phyloP scores from a whole-genome alignment of 2,113 vertebrate genomes.

The Toxotes chatareus region DNA sequence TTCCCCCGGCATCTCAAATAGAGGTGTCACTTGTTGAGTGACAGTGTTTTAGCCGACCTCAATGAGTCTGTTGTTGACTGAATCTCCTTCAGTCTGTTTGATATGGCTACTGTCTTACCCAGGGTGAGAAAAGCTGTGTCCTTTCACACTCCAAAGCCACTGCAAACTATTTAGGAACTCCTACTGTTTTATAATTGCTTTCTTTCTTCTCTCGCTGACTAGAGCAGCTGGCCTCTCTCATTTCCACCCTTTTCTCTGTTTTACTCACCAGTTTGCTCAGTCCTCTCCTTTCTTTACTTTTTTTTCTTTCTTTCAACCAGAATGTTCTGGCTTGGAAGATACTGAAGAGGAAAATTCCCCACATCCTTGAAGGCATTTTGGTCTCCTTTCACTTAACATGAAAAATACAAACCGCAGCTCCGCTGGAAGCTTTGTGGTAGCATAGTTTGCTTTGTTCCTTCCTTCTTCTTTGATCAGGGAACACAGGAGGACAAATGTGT shows the following conservation, averaged over 20 bases:
- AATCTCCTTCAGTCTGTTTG: conserved; percentile 20
- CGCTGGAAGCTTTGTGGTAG: conserved; percentile 53
- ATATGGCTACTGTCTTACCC: conserved; percentile 1
- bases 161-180: conserved; percentile 41
- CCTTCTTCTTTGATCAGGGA: conserved; percentile 43
- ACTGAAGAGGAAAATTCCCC: conserved; percentile 56
- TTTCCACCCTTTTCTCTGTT: conserved; percentile 30
- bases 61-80: conserved; percentile 20
- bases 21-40: conserved; percentile 49
- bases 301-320: conserved; percentile 42
- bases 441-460: conserved; percentile 41
- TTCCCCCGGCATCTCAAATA: conserved; percentile 39
- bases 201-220: conserved; percentile 44
- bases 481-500: conserved; percentile 56
- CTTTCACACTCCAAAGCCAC: conserved; percentile 11
- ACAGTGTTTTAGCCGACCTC: conserved; percentile 8
- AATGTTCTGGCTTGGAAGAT: conserved; percentile 63
- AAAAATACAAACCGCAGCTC: conserved; percentile 63
- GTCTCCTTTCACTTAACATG: conserved; percentile 60
- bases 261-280: conserved; percentile 29
- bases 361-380: conserved; percentile 54
- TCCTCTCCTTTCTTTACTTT: conserved; percentile 8
- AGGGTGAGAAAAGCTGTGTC: not conserved
- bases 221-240: conserved; percentile 33
- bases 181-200: conserved; percentile 55